Percentiles rank a stretch among this genome's conserved stretches.
These are phyloP conservation scores for Halesus radiatus DNA, from an alignment of 1,140 invertebrate species.

Conservation along the genomic window DNA sequence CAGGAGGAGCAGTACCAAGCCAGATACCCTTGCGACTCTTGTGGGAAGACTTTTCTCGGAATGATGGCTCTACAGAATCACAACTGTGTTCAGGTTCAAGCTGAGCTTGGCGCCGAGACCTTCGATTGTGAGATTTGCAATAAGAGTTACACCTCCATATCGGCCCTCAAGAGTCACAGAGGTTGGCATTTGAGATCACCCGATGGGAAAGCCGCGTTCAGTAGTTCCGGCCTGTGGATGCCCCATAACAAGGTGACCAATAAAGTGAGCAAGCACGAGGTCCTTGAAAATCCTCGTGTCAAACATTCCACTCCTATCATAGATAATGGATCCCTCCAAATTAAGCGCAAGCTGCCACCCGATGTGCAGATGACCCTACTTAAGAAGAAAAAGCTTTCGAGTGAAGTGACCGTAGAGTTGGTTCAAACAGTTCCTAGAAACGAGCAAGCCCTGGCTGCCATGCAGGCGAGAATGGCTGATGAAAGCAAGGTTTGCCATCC, in stretches of 20 bases:
- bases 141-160: slow-evolving; percentile 72
- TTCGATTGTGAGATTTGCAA: slow-evolving; percentile 73
- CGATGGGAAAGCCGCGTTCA: slow-evolving; percentile 69
- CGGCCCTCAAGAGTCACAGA: slow-evolving; percentile 72
- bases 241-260: slow-evolving; percentile 69
- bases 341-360: slow-evolving; percentile 66
- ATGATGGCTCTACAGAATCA: slow-evolving; percentile 68
- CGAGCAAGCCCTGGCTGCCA: slow-evolving; percentile 33
- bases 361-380: slow-evolving; percentile 69
- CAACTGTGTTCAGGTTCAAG: slow-evolving; percentile 64
- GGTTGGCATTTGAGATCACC: slow-evolving; percentile 74
- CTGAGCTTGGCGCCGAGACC: slow-evolving; percentile 61
- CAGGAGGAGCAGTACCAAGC: slow-evolving; percentile 65
- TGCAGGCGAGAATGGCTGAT: not conserved
- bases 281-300: slow-evolving; percentile 61
- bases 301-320: slow-evolving; percentile 57
- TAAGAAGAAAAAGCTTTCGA: slow-evolving; percentile 67
- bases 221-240: slow-evolving; percentile 69
- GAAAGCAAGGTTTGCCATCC: slow-evolving; percentile 73
- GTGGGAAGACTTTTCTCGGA: slow-evolving; percentile 68
- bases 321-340: slow-evolving; percentile 57
- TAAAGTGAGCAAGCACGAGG: slow-evolving; percentile 69
- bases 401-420: slow-evolving; percentile 64
- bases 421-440: slow-evolving; percentile 59
- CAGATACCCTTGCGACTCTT: slow-evolving; percentile 66